Percentiles rank a stretch among this genome's conserved stretches.
Conservation (phyloP, 1,140 invertebrate genomes). For the Dryas iulia region DNA sequence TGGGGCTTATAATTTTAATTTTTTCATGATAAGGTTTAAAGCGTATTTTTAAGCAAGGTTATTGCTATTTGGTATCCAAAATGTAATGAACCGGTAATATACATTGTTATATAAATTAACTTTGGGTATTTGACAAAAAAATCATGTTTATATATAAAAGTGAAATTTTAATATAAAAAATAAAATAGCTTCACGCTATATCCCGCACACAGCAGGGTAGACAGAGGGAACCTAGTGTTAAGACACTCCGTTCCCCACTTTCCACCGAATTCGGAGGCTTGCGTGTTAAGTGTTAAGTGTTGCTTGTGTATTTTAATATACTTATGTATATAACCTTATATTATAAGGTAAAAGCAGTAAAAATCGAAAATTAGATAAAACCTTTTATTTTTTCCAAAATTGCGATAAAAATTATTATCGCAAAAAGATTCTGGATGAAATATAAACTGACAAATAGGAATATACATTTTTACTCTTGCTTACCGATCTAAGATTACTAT, state of each 20-base stretch:
- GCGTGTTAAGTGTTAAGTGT: too few species aligned
- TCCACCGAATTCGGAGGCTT: too few species aligned
- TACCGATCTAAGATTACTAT: not conserved
- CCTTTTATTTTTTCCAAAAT: not conserved
- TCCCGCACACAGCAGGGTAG: too few species aligned
- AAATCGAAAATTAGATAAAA: not conserved
- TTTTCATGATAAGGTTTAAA: slow-evolving; percentile 19
- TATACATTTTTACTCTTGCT: not conserved
- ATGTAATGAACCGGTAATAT: slow-evolving; percentile 28
- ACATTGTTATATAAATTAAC: slow-evolving; percentile 6
- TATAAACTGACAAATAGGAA: not conserved
- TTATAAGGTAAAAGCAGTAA: not conserved
- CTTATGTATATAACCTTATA: too few species aligned
- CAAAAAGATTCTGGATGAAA: not conserved
- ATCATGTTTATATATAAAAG: too few species aligned
- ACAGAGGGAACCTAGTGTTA: too few species aligned
- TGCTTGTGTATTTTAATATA: too few species aligned
- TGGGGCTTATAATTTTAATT: slow-evolving; percentile 24
- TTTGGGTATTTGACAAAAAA: slow-evolving; percentile 9
- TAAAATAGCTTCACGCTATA: too few species aligned
- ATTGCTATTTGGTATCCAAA: slow-evolving; percentile 38
- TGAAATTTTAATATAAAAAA: too few species aligned
- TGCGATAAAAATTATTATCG: not conserved
- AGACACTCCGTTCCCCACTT: too few species aligned
- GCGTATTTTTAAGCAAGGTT: slow-evolving; percentile 19